A percentile compares a stretch with the other conserved stretches of the same genome.
phyloP scores from a whole-genome alignment of 2,888 invertebrate species.

The Cephus runcator region DNA sequence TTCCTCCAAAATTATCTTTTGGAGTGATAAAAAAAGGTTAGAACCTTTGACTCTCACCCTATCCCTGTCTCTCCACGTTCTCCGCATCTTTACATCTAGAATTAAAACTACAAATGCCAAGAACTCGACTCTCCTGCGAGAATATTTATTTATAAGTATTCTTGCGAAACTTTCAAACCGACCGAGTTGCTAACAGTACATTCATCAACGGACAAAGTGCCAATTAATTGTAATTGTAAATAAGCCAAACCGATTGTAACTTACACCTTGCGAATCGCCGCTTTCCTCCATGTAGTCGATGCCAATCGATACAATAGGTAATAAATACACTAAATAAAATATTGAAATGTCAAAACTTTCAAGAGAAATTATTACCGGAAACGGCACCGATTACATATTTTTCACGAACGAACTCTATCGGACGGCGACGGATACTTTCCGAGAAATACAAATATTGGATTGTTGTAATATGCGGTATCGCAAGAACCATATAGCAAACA shows the following conservation, averaged over 20 bases:
- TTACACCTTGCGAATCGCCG: not conserved
- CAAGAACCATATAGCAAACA: not conserved
- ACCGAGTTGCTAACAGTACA: not conserved
- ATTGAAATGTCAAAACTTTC: not conserved
- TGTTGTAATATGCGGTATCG: not conserved
- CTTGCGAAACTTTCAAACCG: conserved; percentile 25
- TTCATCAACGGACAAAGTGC: not conserved
- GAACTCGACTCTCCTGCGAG: not conserved
- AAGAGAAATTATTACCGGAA: not conserved
- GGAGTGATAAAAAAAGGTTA: not conserved
- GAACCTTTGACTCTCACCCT: conserved; percentile 32
- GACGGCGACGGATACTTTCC: not conserved
- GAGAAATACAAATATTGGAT: not conserved
- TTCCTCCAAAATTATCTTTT: not conserved
- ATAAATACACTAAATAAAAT: not conserved
- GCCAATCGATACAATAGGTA: not conserved
- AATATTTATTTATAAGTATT: conserved; percentile 29
- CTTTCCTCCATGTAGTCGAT: not conserved
- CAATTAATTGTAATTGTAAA: not conserved
- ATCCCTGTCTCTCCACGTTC: conserved; percentile 49
- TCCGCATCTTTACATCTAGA: conserved; percentile 35
- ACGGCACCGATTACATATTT: not conserved
- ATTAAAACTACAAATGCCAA: not conserved
- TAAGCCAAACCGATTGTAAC: not conserved
- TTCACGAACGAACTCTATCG: not conserved